Evolutionary conservation across 2,888 invertebrate genomes (phyloP), one percentile per base, ranked within the genome.

Genomic region (Microdon myrmicae): DNA sequence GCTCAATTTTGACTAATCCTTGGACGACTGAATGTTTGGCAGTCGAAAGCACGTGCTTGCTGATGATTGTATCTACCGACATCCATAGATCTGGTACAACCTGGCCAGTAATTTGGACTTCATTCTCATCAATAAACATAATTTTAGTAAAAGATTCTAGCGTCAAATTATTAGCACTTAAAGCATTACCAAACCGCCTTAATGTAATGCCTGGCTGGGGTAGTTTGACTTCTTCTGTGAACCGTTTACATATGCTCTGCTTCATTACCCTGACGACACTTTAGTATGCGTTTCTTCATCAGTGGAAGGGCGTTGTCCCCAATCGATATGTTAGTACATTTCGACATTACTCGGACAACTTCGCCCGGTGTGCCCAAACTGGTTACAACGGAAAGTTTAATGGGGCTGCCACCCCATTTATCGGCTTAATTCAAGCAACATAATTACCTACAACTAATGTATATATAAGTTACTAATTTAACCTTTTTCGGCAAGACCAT

Each of bases 401-500:
- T n/a, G n/a, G n/a, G n/a, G n/a, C n/a, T n/a, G n/a, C n/a, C n/a
- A n/a, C n/a, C n/a, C n/a, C n/a, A n/a, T n/a, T n/a, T n/a, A n/a
- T n/a, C n/a, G n/a, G n/a, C n/a, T n/a, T n/a, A n/a, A n/a, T n/a
- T n/a, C n/a, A n/a, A n/a, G n/a, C n/a, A n/a, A n/a, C n/a, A n/a
- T n/a, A n/a, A n/a, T n/a, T n/a, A n/a, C n/a, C n/a, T n/a, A n/a
- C n/a, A n/a, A n/a, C n/a, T n/a, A n/a, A n/a, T n/a, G n/a, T n/a
- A n/a, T n/a, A n/a, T n/a, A n/a, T n/a, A n/a, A n/a, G n/a, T n/a
- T n/a, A n/a, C n/a, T n/a, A n/a, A n/a, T n/a, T n/a, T n/a, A n/a
- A n/a, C 51, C 55, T 20, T 58, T 64, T 51, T 69, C 58, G 2
- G 67, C 61, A 10, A 55, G 26, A 7, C 64, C 67, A 51, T 68